Evolutionary conservation across 2,888 invertebrate species (phyloP), one percentile per base, ranked within the genome.

Genomic region (Melanostoma scalare): DNA sequence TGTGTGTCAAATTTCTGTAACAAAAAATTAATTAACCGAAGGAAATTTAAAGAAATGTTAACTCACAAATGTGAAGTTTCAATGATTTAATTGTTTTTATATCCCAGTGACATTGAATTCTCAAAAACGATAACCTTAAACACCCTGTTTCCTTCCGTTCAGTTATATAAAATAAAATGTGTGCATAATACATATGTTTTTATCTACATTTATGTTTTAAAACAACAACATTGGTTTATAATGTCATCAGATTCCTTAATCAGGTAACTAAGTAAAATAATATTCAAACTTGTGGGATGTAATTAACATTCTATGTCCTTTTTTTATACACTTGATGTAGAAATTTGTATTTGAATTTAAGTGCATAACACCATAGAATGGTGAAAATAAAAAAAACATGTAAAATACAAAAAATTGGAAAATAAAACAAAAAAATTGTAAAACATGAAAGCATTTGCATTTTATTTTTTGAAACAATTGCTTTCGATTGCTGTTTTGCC

Each of bases 341-440:
- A 84, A 71, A 75, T 65, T 67, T 80, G 71, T 79, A 84, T 84
- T 84, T 84, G 79, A 84, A 79, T 71, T 84, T 79, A 79, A 75
- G 79, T 79, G 75, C 65, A 67, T 84, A 84, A 71, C 74, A 75
- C 74, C 84, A 75, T 79, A 75, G 84, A 79, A 79, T 84, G 84
- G 84, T 84, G 79, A 81, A 69, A 48, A 52, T 60, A 71, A 58
- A 60, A 61, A 84, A 84, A 84, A 75, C 65, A 84, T 84, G 84
- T 79, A 74, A 84, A 84, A 75, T 56, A 75, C 65, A 84, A 71
- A 84, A 80, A 69, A 79, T 79, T 79, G 79, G 84, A 79, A 84
- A 84, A 84, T 79, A 79, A 84, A 84, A 84, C 84, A 84, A 84
- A 84, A 84, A 84, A 84, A 84, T 84, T 79, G 84, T 75, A 84